A percentile compares a stretch with the other conserved stretches of the same genome.
Conservation (phyloP, 30 jellyfish, hydroid and myxozoan species). For the Chrysaora quinquecirrha region DNA sequence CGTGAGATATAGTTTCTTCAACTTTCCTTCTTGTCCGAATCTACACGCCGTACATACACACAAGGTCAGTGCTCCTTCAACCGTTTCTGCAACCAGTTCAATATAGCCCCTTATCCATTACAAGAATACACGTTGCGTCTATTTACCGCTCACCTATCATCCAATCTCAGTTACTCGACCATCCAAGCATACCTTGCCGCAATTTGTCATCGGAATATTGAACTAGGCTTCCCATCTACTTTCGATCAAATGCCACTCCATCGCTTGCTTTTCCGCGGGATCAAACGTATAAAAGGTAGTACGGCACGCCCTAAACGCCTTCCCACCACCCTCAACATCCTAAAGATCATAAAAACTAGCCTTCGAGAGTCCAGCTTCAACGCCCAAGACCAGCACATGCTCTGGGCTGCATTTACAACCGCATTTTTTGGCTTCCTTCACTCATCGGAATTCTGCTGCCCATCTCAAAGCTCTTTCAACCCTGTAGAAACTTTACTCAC, state of each 20-base stretch:
- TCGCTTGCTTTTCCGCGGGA: not conserved
- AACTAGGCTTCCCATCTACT: not conserved
- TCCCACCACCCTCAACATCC: not conserved
- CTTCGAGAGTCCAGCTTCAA: not conserved
- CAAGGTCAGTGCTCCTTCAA: not conserved
- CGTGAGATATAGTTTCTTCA: not conserved
- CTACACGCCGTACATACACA: not conserved
- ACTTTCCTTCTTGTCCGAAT: not conserved
- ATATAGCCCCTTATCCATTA: not conserved
- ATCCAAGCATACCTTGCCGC: not conserved
- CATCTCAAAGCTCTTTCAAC: not conserved
- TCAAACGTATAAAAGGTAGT: not conserved
- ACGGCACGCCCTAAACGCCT: not conserved
- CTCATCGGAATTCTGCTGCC: slow-evolving; percentile 1
- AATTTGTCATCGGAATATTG: not conserved
- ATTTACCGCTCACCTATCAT: not conserved
- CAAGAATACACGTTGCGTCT: not conserved
- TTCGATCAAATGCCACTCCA: not conserved
- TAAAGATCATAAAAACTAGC: not conserved
- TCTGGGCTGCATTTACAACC: not conserved
- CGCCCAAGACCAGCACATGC: not conserved
- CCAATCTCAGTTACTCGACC: no score
- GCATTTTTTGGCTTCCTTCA: not conserved
- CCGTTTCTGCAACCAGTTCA: not conserved
- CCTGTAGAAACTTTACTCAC: not conserved